These are phyloP conservation scores for Hydrochoerus hydrochaeris DNA, from an alignment of 2,113 vertebrate species.

Conservation along the genomic window DNA sequence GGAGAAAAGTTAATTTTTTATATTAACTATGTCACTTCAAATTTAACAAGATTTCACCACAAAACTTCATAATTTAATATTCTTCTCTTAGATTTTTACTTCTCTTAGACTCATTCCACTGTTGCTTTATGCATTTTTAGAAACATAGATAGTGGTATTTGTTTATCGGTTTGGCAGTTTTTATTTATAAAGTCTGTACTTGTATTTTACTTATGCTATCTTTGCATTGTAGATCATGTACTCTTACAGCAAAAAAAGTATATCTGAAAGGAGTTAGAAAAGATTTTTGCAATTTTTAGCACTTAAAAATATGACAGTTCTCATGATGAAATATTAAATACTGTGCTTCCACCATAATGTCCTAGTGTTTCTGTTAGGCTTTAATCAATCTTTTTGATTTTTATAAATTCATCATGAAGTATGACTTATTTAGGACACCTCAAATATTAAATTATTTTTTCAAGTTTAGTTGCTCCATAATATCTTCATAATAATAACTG, in stretches of 20 bases:
- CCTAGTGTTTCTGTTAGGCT: background rate
- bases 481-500: background rate
- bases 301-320: background rate
- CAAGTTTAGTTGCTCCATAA: background rate
- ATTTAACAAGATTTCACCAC: background rate
- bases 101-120: background rate
- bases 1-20: background rate
- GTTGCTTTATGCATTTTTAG: background rate
- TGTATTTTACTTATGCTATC: background rate
- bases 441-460: background rate
- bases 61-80: background rate
- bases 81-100: background rate
- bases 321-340: conserved; percentile 41
- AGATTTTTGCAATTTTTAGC: background rate
- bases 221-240: background rate
- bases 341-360: background rate
- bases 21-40: background rate
- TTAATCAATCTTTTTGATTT: background rate
- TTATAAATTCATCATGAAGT: background rate
- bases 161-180: background rate
- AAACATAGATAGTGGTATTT: background rate
- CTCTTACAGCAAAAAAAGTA: background rate
- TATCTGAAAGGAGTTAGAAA: background rate
- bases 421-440: background rate
- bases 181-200: background rate